phyloP scores from a whole-genome alignment of 2,113 vertebrate genomes.

The Polyodon spathula region DNA sequence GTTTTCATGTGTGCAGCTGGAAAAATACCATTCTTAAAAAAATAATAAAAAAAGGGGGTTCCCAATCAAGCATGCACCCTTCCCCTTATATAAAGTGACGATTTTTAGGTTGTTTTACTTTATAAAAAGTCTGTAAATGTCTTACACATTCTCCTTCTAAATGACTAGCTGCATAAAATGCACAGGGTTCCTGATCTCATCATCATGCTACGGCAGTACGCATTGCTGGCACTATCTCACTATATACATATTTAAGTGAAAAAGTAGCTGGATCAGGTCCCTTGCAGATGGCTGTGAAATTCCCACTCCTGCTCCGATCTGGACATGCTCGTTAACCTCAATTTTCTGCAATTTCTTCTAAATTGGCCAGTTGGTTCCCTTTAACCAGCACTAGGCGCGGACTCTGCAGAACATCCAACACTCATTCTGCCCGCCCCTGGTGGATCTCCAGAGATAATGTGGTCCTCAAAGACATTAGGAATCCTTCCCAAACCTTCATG shows the following conservation, averaged over 20 bases:
- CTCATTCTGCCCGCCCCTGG: constrained; percentile 42
- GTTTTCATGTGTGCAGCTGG: too few relatives aligned
- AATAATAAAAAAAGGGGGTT: too few relatives aligned
- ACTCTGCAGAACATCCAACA: constrained; percentile 30
- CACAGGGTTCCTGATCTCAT: constrained; percentile 24
- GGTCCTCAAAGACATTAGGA: background rate
- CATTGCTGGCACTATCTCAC: constrained; percentile 54
- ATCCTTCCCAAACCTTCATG: constrained; percentile 29
- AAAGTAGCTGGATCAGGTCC: constrained; percentile 44
- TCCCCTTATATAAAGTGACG: too few relatives aligned
- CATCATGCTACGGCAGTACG: constrained; percentile 39
- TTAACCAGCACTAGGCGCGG: constrained; percentile 42
- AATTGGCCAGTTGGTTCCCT: constrained; percentile 39
- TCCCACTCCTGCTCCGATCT: constrained; percentile 45
- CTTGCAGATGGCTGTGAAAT: constrained; percentile 48
- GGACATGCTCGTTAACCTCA: constrained; percentile 63
- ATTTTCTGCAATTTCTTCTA: constrained; percentile 52
- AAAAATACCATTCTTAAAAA: too few relatives aligned
- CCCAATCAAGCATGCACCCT: too few relatives aligned
- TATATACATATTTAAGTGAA: constrained; percentile 35
- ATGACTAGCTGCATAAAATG: too few relatives aligned
- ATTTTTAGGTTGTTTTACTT: too few relatives aligned
- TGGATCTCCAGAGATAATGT: constrained; percentile 28
- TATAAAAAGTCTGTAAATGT: too few relatives aligned
- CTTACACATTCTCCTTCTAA: too few relatives aligned